phyloP scores from a whole-genome alignment of 2,797 vertebrate species.

The Pachyuromys duprasi region DNA sequence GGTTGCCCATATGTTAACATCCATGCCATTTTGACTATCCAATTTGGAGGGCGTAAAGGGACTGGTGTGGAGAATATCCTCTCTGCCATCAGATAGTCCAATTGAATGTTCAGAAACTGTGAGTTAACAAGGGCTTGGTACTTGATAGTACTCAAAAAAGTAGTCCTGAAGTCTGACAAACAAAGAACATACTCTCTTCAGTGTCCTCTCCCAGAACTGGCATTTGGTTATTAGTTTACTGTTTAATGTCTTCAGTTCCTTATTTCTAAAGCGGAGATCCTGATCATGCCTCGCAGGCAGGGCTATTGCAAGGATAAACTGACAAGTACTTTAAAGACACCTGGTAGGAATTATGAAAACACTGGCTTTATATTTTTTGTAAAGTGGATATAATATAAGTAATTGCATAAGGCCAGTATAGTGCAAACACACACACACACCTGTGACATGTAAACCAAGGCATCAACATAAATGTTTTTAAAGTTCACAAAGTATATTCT shows the following conservation, averaged over 20 bases:
- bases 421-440: not conserved
- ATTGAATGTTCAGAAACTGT: too few species aligned
- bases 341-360: not conserved
- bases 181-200: not conserved
- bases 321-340: not conserved
- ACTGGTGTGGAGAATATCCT: not conserved
- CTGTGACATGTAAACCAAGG: not conserved
- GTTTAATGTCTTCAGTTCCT: not conserved
- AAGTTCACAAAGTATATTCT: not conserved
- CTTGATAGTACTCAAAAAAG: not conserved
- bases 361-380: not conserved
- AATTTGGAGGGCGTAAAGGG: not conserved
- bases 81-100: not conserved
- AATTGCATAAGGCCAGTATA: not conserved
- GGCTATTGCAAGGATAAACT: not conserved
- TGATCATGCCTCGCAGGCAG: not conserved
- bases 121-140: not conserved
- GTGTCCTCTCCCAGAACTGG: not conserved
- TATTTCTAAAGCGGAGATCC: not conserved
- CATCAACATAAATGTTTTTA: not conserved
- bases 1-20: not conserved
- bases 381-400: conserved; percentile 23
- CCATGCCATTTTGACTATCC: not conserved
- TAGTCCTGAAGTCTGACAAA: not conserved
- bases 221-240: not conserved